Evolutionary conservation across 2,888 invertebrate genomes (phyloP).

Genomic region (Polydrusus tereticollis): DNA sequence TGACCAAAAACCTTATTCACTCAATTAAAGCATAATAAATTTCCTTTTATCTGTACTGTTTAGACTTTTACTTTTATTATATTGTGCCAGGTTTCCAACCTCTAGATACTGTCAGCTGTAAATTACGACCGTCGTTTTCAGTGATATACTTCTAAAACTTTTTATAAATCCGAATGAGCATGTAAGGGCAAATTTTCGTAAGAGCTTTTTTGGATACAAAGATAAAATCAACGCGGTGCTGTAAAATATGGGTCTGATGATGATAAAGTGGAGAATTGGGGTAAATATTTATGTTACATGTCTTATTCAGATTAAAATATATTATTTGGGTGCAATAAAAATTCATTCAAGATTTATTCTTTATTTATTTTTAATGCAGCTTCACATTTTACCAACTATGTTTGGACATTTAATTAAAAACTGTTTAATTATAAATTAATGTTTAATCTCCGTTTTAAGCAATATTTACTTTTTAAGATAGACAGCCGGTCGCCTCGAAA

Average conservation of each 20-base stretch:
- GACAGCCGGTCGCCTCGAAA: background rate
- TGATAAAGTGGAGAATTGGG: background rate
- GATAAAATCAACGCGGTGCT: background rate
- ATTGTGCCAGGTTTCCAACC: background rate
- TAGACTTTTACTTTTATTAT: background rate
- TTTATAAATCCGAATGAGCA: constrained; percentile 7
- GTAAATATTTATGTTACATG: no score
- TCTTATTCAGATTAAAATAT: background rate
- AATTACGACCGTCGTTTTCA: constrained; percentile 3
- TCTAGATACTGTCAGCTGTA: constrained; percentile 8
- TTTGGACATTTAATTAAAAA: no score
- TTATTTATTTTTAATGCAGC: background rate
- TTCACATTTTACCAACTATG: background rate
- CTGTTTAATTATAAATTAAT: background rate
- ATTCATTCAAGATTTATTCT: background rate
- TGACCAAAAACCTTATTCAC: no score
- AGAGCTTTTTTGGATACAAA: constrained; percentile 17
- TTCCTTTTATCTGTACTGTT: background rate
- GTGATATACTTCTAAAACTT: constrained; percentile 16
- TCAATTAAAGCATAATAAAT: no score
- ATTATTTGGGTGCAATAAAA: background rate
- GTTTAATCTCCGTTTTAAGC: background rate
- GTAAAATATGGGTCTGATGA: background rate
- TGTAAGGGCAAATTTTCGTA: constrained; percentile 12
- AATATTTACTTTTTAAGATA: background rate